Percentiles rank a stretch among this genome's conserved stretches.
These are phyloP conservation scores for Paratilapia polleni DNA, from an alignment of 2,113 vertebrate genomes.

Conservation along the genomic window DNA sequence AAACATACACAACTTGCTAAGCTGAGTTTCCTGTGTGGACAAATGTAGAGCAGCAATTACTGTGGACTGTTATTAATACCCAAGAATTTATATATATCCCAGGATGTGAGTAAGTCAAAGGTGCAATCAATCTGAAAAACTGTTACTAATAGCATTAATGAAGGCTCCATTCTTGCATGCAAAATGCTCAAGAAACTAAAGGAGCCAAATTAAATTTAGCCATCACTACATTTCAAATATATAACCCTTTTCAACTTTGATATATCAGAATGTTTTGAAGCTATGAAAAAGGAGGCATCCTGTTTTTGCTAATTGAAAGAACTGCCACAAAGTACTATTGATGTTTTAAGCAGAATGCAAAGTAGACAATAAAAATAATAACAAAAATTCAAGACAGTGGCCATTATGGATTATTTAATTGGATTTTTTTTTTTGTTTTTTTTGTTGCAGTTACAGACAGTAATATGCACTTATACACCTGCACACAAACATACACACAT, in stretches of 20 bases:
- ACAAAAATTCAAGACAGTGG: neutral
- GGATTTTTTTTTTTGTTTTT: accelerated
- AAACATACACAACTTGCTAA: slow-evolving; percentile 3
- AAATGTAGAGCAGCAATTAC: slow-evolving; percentile 21
- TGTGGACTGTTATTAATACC: neutral
- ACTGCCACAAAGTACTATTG: neutral
- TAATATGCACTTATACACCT: neutral
- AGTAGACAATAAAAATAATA: neutral
- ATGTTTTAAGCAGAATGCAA: neutral
- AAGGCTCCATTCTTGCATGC: neutral
- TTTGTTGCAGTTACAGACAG: neutral
- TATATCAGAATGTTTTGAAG: too few relatives aligned
- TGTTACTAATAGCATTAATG: neutral
- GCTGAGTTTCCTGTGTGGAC: slow-evolving; percentile 7
- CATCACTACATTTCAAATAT: too few relatives aligned
- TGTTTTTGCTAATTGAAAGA: neutral
- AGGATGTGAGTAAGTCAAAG: neutral
- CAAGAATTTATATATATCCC: neutral
- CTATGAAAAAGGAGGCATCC: neutral
- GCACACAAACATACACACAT: neutral
- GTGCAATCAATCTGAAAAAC: neutral
- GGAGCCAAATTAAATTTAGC: neutral
- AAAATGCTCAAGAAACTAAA: neutral
- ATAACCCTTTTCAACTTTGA: too few relatives aligned
- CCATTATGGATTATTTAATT: neutral